These are phyloP conservation scores for Anthonomus grandis DNA, from an alignment of 1,140 invertebrate species.

Conservation along the genomic window DNA sequence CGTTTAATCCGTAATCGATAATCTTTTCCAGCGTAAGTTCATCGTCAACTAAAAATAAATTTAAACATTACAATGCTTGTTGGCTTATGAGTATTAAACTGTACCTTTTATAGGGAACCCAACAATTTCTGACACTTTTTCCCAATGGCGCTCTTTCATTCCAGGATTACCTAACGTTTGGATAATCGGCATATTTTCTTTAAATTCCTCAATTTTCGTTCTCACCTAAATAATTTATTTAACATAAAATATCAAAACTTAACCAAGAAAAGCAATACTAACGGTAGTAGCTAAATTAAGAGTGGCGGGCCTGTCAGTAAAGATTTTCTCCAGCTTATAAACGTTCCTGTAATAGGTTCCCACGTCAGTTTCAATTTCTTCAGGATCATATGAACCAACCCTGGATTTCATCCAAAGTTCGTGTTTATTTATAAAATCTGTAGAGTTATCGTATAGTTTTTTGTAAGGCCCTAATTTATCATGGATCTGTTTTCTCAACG, in stretches of 20 bases:
- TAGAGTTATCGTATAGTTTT: slow-evolving; percentile 82
- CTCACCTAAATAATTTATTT: slow-evolving; percentile 42
- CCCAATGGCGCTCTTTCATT: slow-evolving; percentile 92
- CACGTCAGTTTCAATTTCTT: slow-evolving; percentile 82
- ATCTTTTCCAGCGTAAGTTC: slow-evolving; percentile 83
- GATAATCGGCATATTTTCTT: slow-evolving; percentile 86
- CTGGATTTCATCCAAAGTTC: slow-evolving; percentile 79
- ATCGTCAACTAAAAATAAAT: slow-evolving; percentile 60
- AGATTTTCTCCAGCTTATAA: slow-evolving; percentile 85
- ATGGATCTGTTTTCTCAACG: slow-evolving; percentile 69
- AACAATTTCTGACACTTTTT: slow-evolving; percentile 91
- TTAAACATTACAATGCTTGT: neutral
- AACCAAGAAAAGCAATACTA: slow-evolving; percentile 32
- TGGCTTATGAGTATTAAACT: neutral
- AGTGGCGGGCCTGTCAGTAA: slow-evolving; percentile 67
- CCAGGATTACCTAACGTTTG: slow-evolving; percentile 91
- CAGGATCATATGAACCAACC: slow-evolving; percentile 83
- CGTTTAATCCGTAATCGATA: slow-evolving; percentile 89
- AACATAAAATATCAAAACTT: neutral
- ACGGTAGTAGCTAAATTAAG: slow-evolving; percentile 63
- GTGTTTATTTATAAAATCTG: slow-evolving; percentile 81
- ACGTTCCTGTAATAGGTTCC: slow-evolving; percentile 75
- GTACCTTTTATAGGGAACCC: slow-evolving; percentile 78
- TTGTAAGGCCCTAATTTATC: slow-evolving; percentile 82
- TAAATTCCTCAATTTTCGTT: slow-evolving; percentile 83